Conservation (phyloP, 2,888 invertebrate genomes). For the Erebia ligea region DNA sequence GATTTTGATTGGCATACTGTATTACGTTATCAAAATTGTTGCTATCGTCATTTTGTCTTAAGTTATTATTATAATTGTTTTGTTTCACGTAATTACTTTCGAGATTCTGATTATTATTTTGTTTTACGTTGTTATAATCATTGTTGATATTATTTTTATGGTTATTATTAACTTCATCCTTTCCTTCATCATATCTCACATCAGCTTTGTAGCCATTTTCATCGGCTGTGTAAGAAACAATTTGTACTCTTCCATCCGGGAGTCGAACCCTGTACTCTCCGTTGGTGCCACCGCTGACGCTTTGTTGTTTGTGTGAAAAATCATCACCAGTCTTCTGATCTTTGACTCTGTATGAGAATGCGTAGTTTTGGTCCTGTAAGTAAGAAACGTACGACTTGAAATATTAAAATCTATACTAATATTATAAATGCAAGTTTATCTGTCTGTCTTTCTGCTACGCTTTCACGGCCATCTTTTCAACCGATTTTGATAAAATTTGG, state of each 20-base stretch:
- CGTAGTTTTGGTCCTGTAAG: slow-evolving; percentile 82
- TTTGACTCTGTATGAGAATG: slow-evolving; percentile 86
- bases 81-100: slow-evolving; percentile 28
- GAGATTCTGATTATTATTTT: slow-evolving; percentile 39
- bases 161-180: slow-evolving; percentile 40
- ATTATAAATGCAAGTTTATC: too few relatives aligned
- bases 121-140: slow-evolving; percentile 23
- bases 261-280: slow-evolving; percentile 87
- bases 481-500: too few relatives aligned
- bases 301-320: slow-evolving; percentile 86
- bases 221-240: slow-evolving; percentile 86
- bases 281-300: slow-evolving; percentile 84
- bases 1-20: slow-evolving; percentile 3
- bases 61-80: neutral
- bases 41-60: neutral
- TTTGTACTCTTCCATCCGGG: slow-evolving; percentile 86
- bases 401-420: too few relatives aligned
- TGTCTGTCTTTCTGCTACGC: too few relatives aligned
- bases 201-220: slow-evolving; percentile 87
- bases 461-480: too few relatives aligned
- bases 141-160: slow-evolving; percentile 19
- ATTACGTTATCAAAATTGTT: neutral
- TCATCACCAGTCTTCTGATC: slow-evolving; percentile 86
- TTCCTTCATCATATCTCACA: slow-evolving; percentile 82
- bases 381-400: neutral